A percentile compares a stretch with the other conserved stretches of the same genome.
Conservation (phyloP, 2,888 invertebrate species). For the Eupithecia subumbrata region DNA sequence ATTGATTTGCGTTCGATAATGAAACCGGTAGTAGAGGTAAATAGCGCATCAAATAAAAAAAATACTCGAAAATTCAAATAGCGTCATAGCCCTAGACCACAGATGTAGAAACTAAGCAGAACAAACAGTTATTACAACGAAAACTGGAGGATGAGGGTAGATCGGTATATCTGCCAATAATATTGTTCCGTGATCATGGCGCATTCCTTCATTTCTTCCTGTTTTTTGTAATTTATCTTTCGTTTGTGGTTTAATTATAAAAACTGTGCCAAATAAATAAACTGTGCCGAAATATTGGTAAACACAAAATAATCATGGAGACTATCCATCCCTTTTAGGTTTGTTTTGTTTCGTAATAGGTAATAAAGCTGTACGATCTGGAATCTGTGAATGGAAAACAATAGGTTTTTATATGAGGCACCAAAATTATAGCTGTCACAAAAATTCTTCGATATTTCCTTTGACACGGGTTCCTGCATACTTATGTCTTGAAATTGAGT, state of each 20-base stretch:
- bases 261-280: too few relatives aligned
- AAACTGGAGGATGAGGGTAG: too few relatives aligned
- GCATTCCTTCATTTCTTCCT: not conserved
- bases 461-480: conserved; percentile 40
- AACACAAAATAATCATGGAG: not conserved
- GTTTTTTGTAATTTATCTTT: not conserved
- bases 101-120: too few relatives aligned
- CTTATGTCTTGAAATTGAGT: conserved; percentile 31
- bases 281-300: not conserved
- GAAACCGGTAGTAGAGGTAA: too few relatives aligned
- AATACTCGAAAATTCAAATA: too few relatives aligned
- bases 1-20: too few relatives aligned
- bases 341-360: not conserved
- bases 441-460: conserved; percentile 22
- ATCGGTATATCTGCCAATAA: not conserved
- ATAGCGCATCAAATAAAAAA: too few relatives aligned
- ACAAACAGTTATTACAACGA: not conserved
- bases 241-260: not conserved
- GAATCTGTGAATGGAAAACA: not conserved
- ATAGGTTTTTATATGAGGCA: not conserved
- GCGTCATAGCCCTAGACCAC: too few relatives aligned
- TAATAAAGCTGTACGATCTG: not conserved
- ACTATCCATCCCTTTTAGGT: not conserved
- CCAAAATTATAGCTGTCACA: conserved; percentile 34
- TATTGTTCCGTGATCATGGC: not conserved